Conservation (phyloP, 1,140 invertebrate species). For the Ectropis grisescens region DNA sequence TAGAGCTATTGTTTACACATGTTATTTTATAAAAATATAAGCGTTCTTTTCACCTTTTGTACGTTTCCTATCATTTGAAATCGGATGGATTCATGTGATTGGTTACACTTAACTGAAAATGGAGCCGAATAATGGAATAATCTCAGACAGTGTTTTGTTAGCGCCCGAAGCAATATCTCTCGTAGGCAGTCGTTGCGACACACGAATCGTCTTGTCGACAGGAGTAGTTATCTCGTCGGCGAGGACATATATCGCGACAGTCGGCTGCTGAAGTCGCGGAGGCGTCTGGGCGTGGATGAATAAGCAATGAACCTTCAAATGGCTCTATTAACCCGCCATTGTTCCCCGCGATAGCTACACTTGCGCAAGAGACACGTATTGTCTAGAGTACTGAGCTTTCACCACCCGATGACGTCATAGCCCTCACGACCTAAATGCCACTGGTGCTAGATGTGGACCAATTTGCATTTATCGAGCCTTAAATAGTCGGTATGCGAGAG, state of each 20-base stretch:
- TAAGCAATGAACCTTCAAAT: conserved; percentile 65
- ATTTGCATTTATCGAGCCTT: conserved; percentile 39
- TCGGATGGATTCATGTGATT: no score
- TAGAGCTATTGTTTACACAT: no score
- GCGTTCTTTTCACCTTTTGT: no score
- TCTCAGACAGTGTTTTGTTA: no score
- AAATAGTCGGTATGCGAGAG: conserved; percentile 16
- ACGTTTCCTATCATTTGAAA: no score
- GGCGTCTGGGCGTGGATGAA: conserved; percentile 63
- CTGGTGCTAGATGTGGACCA: conserved; percentile 35
- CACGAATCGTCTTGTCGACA: no score
- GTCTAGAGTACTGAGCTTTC: conserved; percentile 52
- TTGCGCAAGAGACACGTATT: conserved; percentile 61
- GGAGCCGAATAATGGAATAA: no score
- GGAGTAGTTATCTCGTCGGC: conserved; percentile 8
- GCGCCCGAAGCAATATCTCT: no score
- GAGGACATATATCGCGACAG: conserved; percentile 53
- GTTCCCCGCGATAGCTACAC: conserved; percentile 42
- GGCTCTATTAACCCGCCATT: conserved; percentile 65
- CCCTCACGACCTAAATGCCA: conserved; percentile 40
- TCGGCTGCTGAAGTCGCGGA: conserved; percentile 37
- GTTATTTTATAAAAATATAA: no score
- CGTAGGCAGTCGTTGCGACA: no score
- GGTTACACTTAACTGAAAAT: no score
- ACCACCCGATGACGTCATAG: conserved; percentile 39